These are phyloP conservation scores for Hydraecia micacea DNA, from an alignment of 2,888 invertebrate species.

Conservation along the genomic window DNA sequence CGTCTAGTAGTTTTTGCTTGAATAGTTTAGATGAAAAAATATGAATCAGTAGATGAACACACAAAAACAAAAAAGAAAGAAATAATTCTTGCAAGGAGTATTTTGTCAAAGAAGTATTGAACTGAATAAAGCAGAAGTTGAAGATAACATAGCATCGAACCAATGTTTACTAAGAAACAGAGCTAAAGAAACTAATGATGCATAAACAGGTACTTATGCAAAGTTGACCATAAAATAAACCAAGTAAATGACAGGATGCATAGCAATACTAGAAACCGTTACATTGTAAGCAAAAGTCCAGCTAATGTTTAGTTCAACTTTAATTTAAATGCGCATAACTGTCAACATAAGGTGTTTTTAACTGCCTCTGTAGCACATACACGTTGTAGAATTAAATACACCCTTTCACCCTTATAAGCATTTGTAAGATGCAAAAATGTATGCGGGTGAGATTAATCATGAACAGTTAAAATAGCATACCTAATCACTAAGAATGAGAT, in stretches of 20 bases:
- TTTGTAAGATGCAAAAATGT: conserved; percentile 34
- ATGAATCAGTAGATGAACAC: background rate
- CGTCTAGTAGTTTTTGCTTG: background rate
- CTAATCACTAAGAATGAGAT: conserved; percentile 33
- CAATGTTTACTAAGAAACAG: conserved; percentile 1
- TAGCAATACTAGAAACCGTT: conserved; percentile 34
- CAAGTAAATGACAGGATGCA: conserved; percentile 25
- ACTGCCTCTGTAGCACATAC: conserved; percentile 21
- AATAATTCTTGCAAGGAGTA: background rate
- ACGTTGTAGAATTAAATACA: conserved; percentile 19
- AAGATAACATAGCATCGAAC: background rate
- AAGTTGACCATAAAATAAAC: conserved; percentile 22
- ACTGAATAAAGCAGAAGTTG: background rate
- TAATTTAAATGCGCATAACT: conserved; percentile 53
- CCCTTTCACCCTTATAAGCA: conserved; percentile 36
- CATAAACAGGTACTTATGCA: conserved; percentile 34
- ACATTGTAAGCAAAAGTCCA: conserved; percentile 27
- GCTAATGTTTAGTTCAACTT: conserved; percentile 20
- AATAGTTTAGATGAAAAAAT: background rate
- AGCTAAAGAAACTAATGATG: conserved; percentile 25
- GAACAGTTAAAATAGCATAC: conserved; percentile 35
- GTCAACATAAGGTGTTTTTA: conserved; percentile 36
- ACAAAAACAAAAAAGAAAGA: background rate
- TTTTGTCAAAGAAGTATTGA: background rate
- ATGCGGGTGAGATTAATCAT: conserved; percentile 63